Evolutionary conservation across 2,888 invertebrate genomes (phyloP).

Genomic region (Brassicogethes aeneus): DNA sequence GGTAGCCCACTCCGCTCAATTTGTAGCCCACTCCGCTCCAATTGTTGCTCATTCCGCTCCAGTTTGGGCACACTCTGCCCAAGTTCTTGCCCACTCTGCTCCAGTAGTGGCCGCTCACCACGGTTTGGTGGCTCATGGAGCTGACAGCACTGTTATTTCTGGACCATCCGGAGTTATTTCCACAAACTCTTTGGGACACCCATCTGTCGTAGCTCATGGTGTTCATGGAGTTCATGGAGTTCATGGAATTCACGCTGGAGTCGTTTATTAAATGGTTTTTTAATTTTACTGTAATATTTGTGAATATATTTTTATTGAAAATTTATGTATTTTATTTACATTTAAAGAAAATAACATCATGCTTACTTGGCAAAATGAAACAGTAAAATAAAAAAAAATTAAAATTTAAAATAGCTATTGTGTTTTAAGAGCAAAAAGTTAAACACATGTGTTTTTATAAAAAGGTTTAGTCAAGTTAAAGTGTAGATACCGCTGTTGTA

Average conservation of each 20-base stretch:
- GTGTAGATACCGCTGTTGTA: too few relatives aligned
- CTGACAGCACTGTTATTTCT: slow-evolving; percentile 16
- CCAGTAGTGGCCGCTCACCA: slow-evolving; percentile 10
- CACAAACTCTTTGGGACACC: slow-evolving; percentile 16
- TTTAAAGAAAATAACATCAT: too few relatives aligned
- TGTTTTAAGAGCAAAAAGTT: too few relatives aligned
- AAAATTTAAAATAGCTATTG: too few relatives aligned
- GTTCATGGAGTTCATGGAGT: slow-evolving; percentile 2
- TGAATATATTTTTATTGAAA: too few relatives aligned
- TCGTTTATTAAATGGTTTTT: slow-evolving; percentile 7
- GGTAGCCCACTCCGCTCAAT: slow-evolving; percentile 2
- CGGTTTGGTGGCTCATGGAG: slow-evolving; percentile 9
- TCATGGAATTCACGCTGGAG: slow-evolving; percentile 7
- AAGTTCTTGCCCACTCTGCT: slow-evolving; percentile 12
- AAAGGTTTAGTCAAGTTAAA: too few relatives aligned
- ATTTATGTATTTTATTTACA: too few relatives aligned
- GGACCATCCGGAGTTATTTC: slow-evolving; percentile 28
- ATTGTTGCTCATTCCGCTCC: slow-evolving; percentile 10
- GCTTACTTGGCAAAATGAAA: too few relatives aligned
- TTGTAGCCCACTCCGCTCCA: slow-evolving; percentile 8
- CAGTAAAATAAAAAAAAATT: too few relatives aligned
- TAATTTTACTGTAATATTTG: too few relatives aligned
- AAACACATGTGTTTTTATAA: too few relatives aligned
- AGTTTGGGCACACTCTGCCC: slow-evolving; percentile 15
- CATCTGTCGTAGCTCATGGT: slow-evolving; percentile 13